These are phyloP conservation scores for Brotula barbata DNA, from an alignment of 2,797 vertebrate species.

Conservation along the genomic window DNA sequence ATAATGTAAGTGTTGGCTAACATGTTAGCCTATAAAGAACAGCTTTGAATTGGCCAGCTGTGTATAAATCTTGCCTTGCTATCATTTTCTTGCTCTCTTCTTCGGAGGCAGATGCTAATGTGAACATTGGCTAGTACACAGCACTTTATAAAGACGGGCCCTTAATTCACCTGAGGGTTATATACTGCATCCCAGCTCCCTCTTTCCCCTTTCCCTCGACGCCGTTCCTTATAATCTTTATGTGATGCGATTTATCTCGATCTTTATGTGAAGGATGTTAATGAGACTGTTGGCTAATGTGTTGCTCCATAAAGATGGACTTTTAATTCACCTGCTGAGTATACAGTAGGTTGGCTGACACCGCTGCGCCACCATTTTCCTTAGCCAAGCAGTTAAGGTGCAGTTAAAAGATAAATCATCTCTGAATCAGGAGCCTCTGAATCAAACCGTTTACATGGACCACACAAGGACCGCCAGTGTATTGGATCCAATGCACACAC, in stretches of 20 bases:
- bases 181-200: conserved; percentile 36
- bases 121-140: conserved; percentile 56
- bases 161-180: conserved; percentile 64
- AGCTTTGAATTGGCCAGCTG: conserved; percentile 50
- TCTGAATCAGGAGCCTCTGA: conserved; percentile 12
- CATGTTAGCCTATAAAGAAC: conserved; percentile 62
- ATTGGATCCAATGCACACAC: too few relatives aligned
- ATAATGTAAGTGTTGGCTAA: conserved; percentile 71
- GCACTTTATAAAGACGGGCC: conserved; percentile 49
- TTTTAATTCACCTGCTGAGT: conserved; percentile 70
- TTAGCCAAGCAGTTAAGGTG: conserved; percentile 43
- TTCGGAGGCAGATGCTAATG: conserved; percentile 58
- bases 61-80: conserved; percentile 47
- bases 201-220: conserved; percentile 9
- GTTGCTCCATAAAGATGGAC: conserved; percentile 70
- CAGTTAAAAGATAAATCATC: conserved; percentile 33
- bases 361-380: conserved; percentile 45
- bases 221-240: conserved; percentile 35
- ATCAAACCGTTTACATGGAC: background rate
- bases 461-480: too few relatives aligned
- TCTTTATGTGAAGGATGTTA: conserved; percentile 65
- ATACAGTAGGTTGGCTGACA: conserved; percentile 56
- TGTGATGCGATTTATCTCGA: conserved; percentile 34
- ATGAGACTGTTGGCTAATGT: conserved; percentile 69
- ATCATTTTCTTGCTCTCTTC: conserved; percentile 4